Evolutionary conservation across 2,888 invertebrate species (phyloP), one percentile per base, ranked within the genome.

Genomic region (Stenolophus ochropezus): DNA sequence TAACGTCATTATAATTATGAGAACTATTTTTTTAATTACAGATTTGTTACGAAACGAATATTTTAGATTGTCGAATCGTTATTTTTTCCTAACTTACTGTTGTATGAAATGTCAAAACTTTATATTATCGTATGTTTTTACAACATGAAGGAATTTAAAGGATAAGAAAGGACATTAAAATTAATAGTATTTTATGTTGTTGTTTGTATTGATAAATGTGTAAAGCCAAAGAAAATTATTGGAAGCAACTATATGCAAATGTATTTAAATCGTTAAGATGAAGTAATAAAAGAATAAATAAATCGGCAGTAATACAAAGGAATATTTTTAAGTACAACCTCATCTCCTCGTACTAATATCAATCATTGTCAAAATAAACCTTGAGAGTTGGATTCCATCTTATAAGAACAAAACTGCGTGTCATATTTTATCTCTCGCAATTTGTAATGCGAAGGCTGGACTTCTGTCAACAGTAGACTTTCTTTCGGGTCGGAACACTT

Each of bases 321-420:
- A 61, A 61, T 14, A 16, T 47, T 73, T 20, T 42, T 6, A n/a
- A 20, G 20, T 61, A 61, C 61, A 53, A 23, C 74, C n/a, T 18
- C 73, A 47, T 51, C 74, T 21, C 47, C 23, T 23, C 23, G 18
- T 65, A 25, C 76, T 27, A 76, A 78, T 61, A 78, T 78, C 77
- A 78, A 78, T 78, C 77, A 78, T 61, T 78, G 77, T 78, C 77
- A 65, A 78, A 61, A 23, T 42, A 61, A 20, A 49, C 77, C 77
- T 75, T 75, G 74, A 25, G 21, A 16, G 16, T 14, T 23, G 8
- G n/a, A 75, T 49, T 75, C 74, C 53, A 75, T 75, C 74, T 51
- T 75, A 23, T 33, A 1, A 42, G 16, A 16, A 33, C 33, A 69
- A 69, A 47, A 69, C 27, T 23, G 6, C 33, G 18, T 69, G 42